These are phyloP conservation scores for Oscheius onirici DNA, from an alignment of 2,888 invertebrate species.

Conservation along the genomic window DNA sequence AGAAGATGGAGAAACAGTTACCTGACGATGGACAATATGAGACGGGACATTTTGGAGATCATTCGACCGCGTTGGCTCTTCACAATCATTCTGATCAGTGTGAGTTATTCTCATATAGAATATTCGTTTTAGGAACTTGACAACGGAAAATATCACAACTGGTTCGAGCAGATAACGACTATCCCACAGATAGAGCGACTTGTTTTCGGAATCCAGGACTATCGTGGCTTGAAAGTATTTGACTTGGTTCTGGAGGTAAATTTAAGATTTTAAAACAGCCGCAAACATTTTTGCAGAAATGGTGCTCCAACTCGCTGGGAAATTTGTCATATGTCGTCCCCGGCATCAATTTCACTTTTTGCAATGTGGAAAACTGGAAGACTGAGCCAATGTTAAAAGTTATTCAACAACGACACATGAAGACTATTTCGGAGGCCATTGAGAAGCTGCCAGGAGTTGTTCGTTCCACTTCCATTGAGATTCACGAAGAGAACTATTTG, in stretches of 20 bases:
- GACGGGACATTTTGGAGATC: background rate
- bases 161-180: background rate
- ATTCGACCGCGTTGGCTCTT: background rate
- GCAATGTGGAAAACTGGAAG: background rate
- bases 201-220: background rate
- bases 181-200: background rate
- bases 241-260: background rate
- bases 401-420: background rate
- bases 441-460: background rate
- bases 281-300: slow-evolving; percentile 7
- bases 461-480: background rate
- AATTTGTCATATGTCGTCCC: slow-evolving; percentile 7
- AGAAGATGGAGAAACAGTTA: background rate
- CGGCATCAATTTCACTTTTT: slow-evolving; percentile 12
- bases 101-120: background rate
- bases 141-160: background rate
- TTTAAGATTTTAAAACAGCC: too few relatives aligned
- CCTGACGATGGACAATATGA: background rate
- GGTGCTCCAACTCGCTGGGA: background rate
- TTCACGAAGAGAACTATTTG: background rate
- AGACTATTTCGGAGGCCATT: background rate
- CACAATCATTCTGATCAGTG: background rate
- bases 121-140: background rate
- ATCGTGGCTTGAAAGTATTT: background rate
- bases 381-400: background rate